A percentile compares a stretch with the other conserved stretches of the same genome.
phyloP scores from a whole-genome alignment of 2,888 invertebrate genomes.

The Tubulanus polymorphus region DNA sequence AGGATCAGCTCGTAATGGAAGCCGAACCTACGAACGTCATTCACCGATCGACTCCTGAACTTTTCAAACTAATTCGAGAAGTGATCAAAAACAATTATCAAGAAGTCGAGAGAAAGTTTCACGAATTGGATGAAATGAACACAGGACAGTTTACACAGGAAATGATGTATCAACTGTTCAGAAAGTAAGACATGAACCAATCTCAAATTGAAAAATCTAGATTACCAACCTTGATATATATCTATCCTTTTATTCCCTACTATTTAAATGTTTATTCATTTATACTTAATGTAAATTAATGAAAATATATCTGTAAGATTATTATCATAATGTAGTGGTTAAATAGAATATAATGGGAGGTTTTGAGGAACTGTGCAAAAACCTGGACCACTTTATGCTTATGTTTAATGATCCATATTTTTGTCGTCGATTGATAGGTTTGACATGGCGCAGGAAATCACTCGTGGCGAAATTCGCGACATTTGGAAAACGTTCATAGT shows the following conservation, averaged over 20 bases:
- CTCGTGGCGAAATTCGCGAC: slow-evolving; percentile 48
- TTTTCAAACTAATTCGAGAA: slow-evolving; percentile 29
- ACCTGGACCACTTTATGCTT: not conserved
- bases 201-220: not conserved
- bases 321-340: too few species aligned
- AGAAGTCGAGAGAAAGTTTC: slow-evolving; percentile 42
- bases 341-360: not conserved
- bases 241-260: not conserved
- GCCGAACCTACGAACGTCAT: slow-evolving; percentile 11
- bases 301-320: not conserved
- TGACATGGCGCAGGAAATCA: slow-evolving; percentile 41
- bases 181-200: slow-evolving; percentile 26
- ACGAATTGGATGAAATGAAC: slow-evolving; percentile 48
- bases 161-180: slow-evolving; percentile 46
- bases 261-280: not conserved
- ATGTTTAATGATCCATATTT: not conserved
- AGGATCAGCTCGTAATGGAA: not conserved
- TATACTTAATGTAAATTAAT: not conserved
- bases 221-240: too few species aligned
- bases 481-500: slow-evolving; percentile 52
- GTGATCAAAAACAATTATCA: slow-evolving; percentile 36
- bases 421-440: slow-evolving; percentile 22
- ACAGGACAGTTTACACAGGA: slow-evolving; percentile 46
- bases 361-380: not conserved
- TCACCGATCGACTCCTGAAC: not conserved